These are phyloP conservation scores for Brachionus manjavacas DNA, from an alignment of 1,140 invertebrate genomes.

Conservation along the genomic window DNA sequence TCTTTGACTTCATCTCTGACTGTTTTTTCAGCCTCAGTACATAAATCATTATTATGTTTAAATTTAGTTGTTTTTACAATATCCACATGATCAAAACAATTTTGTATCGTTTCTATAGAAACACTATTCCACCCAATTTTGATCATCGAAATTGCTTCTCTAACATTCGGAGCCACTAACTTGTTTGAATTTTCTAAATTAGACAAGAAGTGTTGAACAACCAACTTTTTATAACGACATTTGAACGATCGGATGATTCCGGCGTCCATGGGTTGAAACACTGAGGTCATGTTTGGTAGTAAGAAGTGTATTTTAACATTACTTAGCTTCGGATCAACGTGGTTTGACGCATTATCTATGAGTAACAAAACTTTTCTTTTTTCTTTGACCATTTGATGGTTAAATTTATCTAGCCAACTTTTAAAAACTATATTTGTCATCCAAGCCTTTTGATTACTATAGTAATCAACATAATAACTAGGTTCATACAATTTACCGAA, in stretches of 20 bases:
- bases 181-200: background rate
- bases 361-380: background rate
- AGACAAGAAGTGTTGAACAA: slow-evolving; percentile 36
- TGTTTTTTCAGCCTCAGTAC: background rate
- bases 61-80: background rate
- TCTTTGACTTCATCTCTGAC: background rate
- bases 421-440: too few species aligned
- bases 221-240: background rate
- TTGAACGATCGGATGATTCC: slow-evolving; percentile 54
- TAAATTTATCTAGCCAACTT: too few species aligned
- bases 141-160: background rate
- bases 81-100: background rate
- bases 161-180: background rate
- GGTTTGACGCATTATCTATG: background rate
- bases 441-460: too few species aligned
- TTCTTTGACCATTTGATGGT: background rate
- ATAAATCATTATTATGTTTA: background rate
- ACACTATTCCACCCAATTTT: background rate
- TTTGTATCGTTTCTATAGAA: background rate
- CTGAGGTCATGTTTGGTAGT: slow-evolving; percentile 56
- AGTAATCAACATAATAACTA: too few species aligned
- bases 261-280: slow-evolving; percentile 59
- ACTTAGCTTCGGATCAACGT: background rate
- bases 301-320: slow-evolving; percentile 56
- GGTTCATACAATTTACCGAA: too few species aligned